Conservation (phyloP, 2,888 invertebrate species). For the Smittia sp. region DNA sequence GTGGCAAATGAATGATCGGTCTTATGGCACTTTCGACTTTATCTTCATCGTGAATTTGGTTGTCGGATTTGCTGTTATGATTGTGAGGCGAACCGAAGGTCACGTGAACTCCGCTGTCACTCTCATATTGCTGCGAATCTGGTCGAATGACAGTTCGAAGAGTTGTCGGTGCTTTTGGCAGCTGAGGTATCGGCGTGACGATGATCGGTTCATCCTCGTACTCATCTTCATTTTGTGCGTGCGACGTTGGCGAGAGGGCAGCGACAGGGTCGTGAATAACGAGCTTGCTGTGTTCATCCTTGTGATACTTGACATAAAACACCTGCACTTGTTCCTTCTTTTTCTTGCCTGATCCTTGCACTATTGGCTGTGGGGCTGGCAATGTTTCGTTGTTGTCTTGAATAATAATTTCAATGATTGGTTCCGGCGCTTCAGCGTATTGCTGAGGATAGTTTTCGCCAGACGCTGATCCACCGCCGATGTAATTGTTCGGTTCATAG, state of each 20-base stretch:
- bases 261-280: conserved; percentile 74
- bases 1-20: conserved; percentile 59
- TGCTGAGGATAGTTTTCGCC: conserved; percentile 49
- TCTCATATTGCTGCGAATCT: conserved; percentile 80
- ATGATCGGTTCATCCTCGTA: conserved; percentile 53
- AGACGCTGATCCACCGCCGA: conserved; percentile 30
- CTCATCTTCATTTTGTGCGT: conserved; percentile 57
- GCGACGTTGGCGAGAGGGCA: conserved; percentile 70
- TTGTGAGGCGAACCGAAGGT: conserved; percentile 69
- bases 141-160: conserved; percentile 80
- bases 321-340: conserved; percentile 85
- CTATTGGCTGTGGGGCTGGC: conserved; percentile 60
- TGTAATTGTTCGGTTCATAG: conserved; percentile 36
- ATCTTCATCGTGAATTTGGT: conserved; percentile 54
- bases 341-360: conserved; percentile 53
- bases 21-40: conserved; percentile 65
- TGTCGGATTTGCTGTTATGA: conserved; percentile 53
- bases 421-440: conserved; percentile 76
- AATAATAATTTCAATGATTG: conserved; percentile 88
- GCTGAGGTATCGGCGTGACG: conserved; percentile 55
- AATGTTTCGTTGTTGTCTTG: conserved; percentile 83
- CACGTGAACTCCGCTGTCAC: conserved; percentile 75
- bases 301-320: conserved; percentile 87
- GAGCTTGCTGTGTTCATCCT: conserved; percentile 72
- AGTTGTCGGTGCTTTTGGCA: conserved; percentile 67